Base-by-base conservation (phyloP, 2,888 invertebrate genomes). In the Craniophora ligustri region DNA sequence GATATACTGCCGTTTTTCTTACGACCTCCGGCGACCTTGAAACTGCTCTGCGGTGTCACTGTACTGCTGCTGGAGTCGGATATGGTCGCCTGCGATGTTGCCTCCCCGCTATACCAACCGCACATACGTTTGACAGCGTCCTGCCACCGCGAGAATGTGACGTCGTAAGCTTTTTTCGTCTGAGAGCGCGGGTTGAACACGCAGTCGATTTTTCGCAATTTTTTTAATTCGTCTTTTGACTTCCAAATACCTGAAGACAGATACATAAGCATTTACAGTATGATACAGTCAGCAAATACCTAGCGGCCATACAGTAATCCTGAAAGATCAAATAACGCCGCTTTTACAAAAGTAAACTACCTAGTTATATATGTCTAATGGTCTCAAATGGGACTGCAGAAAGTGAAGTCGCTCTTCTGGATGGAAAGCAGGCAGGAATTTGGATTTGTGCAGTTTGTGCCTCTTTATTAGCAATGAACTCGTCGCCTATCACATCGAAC, bases 241-340 rank as follows among this genome's bases (percentile, higher is more conserved):
- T 95, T 94, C 97, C 97, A 98, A 59, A 97, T 90, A 72, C 96
- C 97, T 96, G 84, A 11, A 84, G 79, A 28, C 5, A 8, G 1
- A 34, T n/a, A 26, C 23, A 26, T 26, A 26, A 26, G n/a, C 26
- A 26, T 5, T n/a, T 26, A 26, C 26, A n/a, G n/a, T n/a, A n/a
- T n/a, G n/a, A n/a, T n/a, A n/a, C n/a, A n/a, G n/a, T 1, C 8
- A 26, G n/a, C 4, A 26, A 26, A n/a, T n/a, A n/a, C n/a, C n/a
- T n/a, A n/a, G n/a, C n/a, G n/a, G n/a, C n/a, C n/a, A n/a, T n/a
- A n/a, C n/a, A n/a, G n/a, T n/a, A n/a, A n/a, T n/a, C n/a, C n/a
- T n/a, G n/a, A n/a, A n/a, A n/a, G n/a, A n/a, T n/a, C n/a, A n/a
- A n/a, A n/a, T n/a, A n/a, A n/a, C n/a, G n/a, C n/a, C n/a, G n/a